Conservation (phyloP, 1,140 invertebrate genomes). For the Charaxes varanes region DNA sequence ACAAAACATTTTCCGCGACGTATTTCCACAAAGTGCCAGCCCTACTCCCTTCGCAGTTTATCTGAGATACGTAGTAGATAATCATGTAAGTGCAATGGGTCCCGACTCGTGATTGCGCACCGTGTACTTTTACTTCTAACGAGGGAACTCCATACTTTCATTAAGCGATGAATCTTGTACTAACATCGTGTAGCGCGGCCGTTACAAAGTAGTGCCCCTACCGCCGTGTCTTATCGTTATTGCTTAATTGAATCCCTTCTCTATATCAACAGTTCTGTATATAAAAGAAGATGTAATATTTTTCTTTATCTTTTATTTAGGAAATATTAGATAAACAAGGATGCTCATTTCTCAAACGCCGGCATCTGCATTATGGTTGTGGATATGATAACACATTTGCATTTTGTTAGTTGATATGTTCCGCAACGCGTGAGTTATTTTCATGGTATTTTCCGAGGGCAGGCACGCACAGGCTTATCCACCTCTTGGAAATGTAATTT, state of each 20-base stretch:
- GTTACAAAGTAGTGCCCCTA: constrained; percentile 4
- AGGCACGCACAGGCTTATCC: too few species aligned
- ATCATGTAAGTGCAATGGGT: constrained; percentile 22
- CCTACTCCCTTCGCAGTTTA: not conserved
- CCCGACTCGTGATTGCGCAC: constrained; percentile 8
- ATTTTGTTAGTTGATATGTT: too few species aligned
- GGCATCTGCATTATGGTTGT: too few species aligned
- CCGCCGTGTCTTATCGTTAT: constrained; percentile 10
- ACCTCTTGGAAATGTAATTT: too few species aligned
- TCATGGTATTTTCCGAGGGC: too few species aligned
- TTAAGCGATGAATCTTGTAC: constrained; percentile 17
- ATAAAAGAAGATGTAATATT: not conserved
- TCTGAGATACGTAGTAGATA: constrained; percentile 4
- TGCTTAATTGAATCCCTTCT: constrained; percentile 11
- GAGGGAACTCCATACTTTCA: constrained; percentile 17
- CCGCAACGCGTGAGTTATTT: too few species aligned
- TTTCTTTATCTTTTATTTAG: too few species aligned
- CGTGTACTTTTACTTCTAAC: constrained; percentile 18
- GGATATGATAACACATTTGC: too few species aligned
- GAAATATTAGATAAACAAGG: not conserved
- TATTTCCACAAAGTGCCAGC: not conserved
- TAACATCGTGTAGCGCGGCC: constrained; percentile 9
- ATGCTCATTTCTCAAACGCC: too few species aligned
- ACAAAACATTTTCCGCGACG: too few species aligned
- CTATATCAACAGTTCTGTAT: not conserved